Base-by-base conservation (phyloP, 2,888 invertebrate species). In the Calephelis perditalis region DNA sequence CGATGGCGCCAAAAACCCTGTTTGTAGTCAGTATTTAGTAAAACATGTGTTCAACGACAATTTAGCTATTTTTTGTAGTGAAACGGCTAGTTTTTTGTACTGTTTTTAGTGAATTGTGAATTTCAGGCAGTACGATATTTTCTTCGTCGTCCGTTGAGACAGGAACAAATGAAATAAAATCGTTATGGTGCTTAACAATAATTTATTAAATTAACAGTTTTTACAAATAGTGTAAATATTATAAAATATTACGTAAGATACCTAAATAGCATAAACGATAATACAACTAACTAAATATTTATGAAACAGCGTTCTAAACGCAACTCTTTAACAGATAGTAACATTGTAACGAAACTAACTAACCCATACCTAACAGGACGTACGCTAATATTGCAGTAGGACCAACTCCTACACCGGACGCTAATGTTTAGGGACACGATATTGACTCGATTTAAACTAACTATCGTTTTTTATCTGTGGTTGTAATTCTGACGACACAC, bases 371-470 rank as follows among this genome's bases (percentile, higher is more conserved):
- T 75, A 74, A 71, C 75, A 80, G 89, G 89, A 90, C 89, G 89
- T 88, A 84, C 84, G 86, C 87, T 87, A 88, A 81, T 90, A 90
- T 90, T 90, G 89, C 89, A 80, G 81, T 86, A 88, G 88, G 76
- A 66, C 54, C 59, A 63, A 62, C 64, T 70, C 76, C 82, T 85
- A 81, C 86, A 70, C 81, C 76, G 88, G 89, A 89, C 89, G 89
- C 84, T 76, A 81, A 70, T 66, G 74, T 81, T 78, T 68, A 65
- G 49, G 49, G 49, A 26, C 49, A 49, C 11, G 49, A 49, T 26
- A 52, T 52, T 52, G 35, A 52, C 26, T 46, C 46, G 7, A 35
- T 7, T 52, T 52, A 8, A 15, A 8, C 15, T 49, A 8, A 9
- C 5, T 26, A 40, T 7, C 0, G 40, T 7, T 7, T 7, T 6